Evolutionary conservation across 2,888 invertebrate genomes (phyloP).

Genomic region (Auanema sp.): DNA sequence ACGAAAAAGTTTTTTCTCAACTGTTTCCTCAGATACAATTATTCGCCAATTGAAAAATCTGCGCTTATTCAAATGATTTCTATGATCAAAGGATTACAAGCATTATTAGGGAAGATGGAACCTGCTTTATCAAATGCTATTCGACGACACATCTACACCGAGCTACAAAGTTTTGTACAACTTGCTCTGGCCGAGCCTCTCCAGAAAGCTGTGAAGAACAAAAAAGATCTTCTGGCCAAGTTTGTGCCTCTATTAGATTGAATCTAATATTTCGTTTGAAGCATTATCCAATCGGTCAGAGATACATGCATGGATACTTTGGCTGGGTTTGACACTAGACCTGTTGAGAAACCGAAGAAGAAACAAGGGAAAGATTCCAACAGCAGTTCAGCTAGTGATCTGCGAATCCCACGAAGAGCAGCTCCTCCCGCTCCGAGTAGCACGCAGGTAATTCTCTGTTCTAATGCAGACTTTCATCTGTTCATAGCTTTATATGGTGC

Average conservation of each 20-base stretch:
- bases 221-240: constrained; percentile 82
- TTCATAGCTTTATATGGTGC: constrained; percentile 91
- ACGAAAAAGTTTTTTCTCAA: constrained; percentile 45
- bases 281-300: constrained; percentile 92
- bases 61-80: constrained; percentile 85
- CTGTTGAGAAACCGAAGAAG: constrained; percentile 25
- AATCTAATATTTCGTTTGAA: constrained; percentile 65
- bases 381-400: constrained; percentile 75
- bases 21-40: constrained; percentile 77
- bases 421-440: constrained; percentile 74
- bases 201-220: constrained; percentile 93
- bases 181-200: constrained; percentile 84
- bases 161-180: constrained; percentile 93
- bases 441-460: constrained; percentile 66
- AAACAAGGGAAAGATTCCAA: constrained; percentile 37
- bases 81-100: constrained; percentile 97
- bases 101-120: constrained; percentile 94
- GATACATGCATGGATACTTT: constrained; percentile 98
- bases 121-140: constrained; percentile 91
- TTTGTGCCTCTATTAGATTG: constrained; percentile 26
- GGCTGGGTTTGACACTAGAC: constrained; percentile 23
- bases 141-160: constrained; percentile 81
- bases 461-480: background rate
- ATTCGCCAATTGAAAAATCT: constrained; percentile 93
- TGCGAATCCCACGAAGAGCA: constrained; percentile 86